Base-by-base conservation (phyloP, 2,888 invertebrate species). In the Anthophora plumipes region DNA sequence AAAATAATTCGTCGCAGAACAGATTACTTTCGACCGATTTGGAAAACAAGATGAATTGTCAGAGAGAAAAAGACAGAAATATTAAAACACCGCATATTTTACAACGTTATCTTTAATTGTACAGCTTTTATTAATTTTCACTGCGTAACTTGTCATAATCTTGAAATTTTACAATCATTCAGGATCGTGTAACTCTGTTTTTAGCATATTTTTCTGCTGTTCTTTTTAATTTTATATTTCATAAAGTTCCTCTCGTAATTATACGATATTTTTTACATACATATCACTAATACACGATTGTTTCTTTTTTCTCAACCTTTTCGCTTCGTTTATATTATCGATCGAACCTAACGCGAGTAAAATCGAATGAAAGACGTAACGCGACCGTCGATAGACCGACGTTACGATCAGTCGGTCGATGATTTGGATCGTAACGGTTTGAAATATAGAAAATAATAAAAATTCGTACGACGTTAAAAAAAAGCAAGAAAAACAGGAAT, bases 121-220 rank as follows among this genome's bases (percentile, higher is more conserved):
- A 78, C 50, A 80, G 78, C 67, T 80, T 80, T 80, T 80, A 80
- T 80, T 80, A 55, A 77, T 73, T 66, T 64, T 63, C 60, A 71
- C 57, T 71, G 54, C 71, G 67, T 80, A 80, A 80, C 61, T n/a
- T 77, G 55, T 48, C 67, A 72, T 78, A 80, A 68, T 71, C 50
- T 67, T 78, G 41, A 59, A 70, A 25, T 46, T 59, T 60, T 64
- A 78, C 77, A 78, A 77, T 77, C 52, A 46, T 59, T 67, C 61
- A 57, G 68, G 41, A 68, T 69, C 50, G 52, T 67, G 50, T 55
- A 71, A 54, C 70, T 57, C 50, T 22, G 17, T 46, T 41, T 22
- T 63, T 48, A n/a, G 1, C 31, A 8, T 20, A 14, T 3, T 37
- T 31, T 41, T 5, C 41, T 54, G 5, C 39, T 39, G 20, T 25